Evolutionary conservation across 2,797 vertebrate genomes (phyloP).

Genomic region (Echeneis naucrates): DNA sequence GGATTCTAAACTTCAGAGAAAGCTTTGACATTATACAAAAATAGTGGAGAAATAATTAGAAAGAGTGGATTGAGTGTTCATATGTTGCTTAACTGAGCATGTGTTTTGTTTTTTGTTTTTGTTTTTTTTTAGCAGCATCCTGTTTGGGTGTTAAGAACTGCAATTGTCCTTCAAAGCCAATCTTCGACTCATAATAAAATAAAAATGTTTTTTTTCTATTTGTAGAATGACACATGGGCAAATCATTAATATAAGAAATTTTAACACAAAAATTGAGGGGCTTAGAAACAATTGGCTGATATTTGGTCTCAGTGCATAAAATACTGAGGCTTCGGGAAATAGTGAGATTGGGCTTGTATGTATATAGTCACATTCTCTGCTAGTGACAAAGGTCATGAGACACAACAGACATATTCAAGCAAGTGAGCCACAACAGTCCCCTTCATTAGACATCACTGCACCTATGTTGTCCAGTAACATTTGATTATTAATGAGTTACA

Average conservation of each 20-base stretch:
- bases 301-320: neutral
- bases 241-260: neutral
- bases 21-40: conserved; percentile 15
- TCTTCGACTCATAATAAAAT: neutral
- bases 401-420: neutral
- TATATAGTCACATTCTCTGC: neutral
- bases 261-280: neutral
- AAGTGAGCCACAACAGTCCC: too few species aligned
- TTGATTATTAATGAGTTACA: neutral
- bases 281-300: neutral
- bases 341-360: neutral
- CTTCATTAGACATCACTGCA: neutral
- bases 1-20: conserved; percentile 33
- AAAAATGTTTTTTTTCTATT: neutral
- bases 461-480: neutral
- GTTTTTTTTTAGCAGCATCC: too few species aligned
- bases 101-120: too few species aligned
- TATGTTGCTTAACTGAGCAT: conserved; percentile 17
- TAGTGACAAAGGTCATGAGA: neutral
- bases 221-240: neutral
- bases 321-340: neutral
- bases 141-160: neutral
- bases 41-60: conserved; percentile 39
- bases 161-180: neutral
- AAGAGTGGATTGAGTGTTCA: neutral